Evolutionary conservation across 2,797 vertebrate genomes (phyloP).

Genomic region (Spondyliosoma cantharus): DNA sequence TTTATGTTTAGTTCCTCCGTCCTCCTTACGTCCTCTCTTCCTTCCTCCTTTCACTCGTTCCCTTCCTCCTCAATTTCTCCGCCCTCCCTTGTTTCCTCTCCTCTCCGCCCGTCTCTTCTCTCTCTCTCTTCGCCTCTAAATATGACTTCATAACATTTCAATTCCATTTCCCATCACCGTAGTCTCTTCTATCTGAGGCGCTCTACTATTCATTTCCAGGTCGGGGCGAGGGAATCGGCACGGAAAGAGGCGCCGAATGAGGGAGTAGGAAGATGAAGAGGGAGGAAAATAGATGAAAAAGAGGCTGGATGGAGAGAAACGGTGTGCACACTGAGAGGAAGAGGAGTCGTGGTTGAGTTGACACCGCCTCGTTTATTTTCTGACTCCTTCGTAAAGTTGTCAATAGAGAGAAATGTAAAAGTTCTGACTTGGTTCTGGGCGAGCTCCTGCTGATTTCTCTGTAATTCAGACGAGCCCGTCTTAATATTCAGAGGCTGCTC

Average conservation of each 20-base stretch:
- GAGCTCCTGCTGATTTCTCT: not conserved
- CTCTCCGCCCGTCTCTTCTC: not conserved
- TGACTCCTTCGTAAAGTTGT: not conserved
- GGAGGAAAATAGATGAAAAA: conserved; percentile 15
- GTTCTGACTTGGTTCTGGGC: too few species aligned
- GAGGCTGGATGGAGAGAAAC: conserved; percentile 3
- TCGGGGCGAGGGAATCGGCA: conserved; percentile 24
- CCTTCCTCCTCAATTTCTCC: not conserved
- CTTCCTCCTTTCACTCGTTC: not conserved
- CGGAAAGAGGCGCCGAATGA: conserved; percentile 1
- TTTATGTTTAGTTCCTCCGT: too few species aligned
- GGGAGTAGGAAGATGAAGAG: conserved; percentile 21
- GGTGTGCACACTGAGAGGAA: not conserved
- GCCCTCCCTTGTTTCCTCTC: not conserved
- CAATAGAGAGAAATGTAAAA: too few species aligned
- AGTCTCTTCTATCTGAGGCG: conserved; percentile 12
- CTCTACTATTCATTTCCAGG: conserved; percentile 52
- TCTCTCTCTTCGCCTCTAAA: conserved; percentile 2
- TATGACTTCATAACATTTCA: conserved; percentile 51
- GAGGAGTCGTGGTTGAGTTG: not conserved
- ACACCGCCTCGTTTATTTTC: too few species aligned
- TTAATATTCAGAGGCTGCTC: not conserved
- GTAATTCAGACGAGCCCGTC: not conserved
- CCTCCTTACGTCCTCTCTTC: not conserved
- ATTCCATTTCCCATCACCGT: conserved; percentile 49